These are phyloP conservation scores for Meda fulgida DNA, from an alignment of 2,797 vertebrate genomes.

Conservation along the genomic window DNA sequence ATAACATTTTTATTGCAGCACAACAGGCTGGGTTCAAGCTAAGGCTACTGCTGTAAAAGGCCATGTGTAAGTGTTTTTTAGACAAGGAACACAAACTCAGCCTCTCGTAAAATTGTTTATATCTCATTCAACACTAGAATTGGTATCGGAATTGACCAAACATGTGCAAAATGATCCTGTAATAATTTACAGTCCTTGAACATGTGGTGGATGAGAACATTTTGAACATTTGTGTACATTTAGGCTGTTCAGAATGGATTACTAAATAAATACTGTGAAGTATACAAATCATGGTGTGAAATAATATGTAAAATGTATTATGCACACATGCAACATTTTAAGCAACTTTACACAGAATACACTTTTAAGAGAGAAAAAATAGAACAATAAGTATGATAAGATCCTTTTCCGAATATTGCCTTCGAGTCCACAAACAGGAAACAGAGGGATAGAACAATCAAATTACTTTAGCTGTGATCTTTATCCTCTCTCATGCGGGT, in stretches of 20 bases:
- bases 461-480: constrained; percentile 11
- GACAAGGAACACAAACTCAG: constrained; percentile 7
- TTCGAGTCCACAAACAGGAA: neutral
- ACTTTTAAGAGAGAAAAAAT: neutral
- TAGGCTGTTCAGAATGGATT: constrained; percentile 8
- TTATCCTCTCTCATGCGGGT: neutral
- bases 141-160: neutral
- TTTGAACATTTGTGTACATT: constrained; percentile 35
- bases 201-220: neutral
- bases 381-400: too few relatives aligned
- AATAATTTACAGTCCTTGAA: constrained; percentile 16
- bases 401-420: neutral
- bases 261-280: neutral
- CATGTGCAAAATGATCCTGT: neutral
- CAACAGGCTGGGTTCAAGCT: constrained; percentile 25
- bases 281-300: neutral
- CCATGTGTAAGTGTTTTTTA: neutral
- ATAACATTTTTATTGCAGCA: constrained; percentile 32
- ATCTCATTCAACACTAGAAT: neutral
- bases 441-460: constrained; percentile 23
- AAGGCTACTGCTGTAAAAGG: constrained; percentile 6
- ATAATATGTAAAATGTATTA: neutral
- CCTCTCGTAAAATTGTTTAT: neutral
- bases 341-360: neutral
- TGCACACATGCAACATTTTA: neutral